phyloP scores from a whole-genome alignment of 1,140 invertebrate genomes.

The Centruroides vittatus region DNA sequence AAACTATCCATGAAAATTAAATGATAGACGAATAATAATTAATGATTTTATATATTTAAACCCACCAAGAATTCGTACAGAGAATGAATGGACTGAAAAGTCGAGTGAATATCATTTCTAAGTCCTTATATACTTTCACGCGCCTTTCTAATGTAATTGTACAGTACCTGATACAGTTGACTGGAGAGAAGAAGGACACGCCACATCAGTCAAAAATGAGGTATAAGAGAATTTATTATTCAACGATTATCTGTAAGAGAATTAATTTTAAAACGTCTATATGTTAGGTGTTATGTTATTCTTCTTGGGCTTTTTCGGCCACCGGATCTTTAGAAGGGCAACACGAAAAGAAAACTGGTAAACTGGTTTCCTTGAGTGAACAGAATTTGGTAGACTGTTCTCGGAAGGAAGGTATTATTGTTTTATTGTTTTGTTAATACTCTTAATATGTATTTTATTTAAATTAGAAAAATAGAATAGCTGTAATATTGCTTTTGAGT shows the following conservation, averaged over 20 bases:
- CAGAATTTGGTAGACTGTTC: conserved; percentile 97
- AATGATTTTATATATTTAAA: conserved; percentile 8
- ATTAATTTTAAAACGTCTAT: neutral
- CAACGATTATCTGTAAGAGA: neutral
- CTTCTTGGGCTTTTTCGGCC: conserved; percentile 85
- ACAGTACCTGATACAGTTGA: conserved; percentile 61
- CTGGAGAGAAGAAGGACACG: conserved; percentile 67
- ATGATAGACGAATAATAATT: too few relatives aligned
- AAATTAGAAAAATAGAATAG: neutral
- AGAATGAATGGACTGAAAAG: conserved; percentile 18
- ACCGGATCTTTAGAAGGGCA: conserved; percentile 93
- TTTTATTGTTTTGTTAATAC: neutral
- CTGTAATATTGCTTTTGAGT: too few relatives aligned
- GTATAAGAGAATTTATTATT: conserved; percentile 34
- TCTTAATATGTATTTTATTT: neutral
- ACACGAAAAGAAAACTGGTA: conserved; percentile 69
- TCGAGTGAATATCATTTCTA: neutral
- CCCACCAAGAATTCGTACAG: conserved; percentile 17
- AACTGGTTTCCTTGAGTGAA: conserved; percentile 82
- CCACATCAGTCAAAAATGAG: conserved; percentile 66
- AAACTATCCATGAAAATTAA: too few relatives aligned
- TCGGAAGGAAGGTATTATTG: conserved; percentile 45
- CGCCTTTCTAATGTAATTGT: conserved; percentile 51
- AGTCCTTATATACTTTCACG: conserved; percentile 41
- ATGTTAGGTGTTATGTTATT: conserved; percentile 55